These are phyloP conservation scores for Streptopelia turtur DNA, from an alignment of 2,797 vertebrate species.

Conservation along the genomic window DNA sequence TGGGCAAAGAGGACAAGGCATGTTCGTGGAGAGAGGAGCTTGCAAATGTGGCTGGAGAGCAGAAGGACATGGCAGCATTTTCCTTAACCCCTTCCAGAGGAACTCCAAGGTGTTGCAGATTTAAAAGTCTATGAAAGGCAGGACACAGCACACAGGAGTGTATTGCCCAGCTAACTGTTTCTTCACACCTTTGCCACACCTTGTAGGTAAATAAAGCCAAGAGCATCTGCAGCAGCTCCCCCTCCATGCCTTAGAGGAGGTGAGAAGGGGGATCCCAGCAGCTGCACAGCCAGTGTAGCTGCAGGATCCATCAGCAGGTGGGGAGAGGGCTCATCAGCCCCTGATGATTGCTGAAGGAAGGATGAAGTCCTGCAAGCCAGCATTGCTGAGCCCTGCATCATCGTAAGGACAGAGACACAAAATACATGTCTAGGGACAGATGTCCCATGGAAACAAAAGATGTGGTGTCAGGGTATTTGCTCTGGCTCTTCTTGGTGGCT, in stretches of 20 bases:
- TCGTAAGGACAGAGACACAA: not conserved
- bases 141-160: not conserved
- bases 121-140: not conserved
- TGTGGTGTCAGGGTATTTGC: not conserved
- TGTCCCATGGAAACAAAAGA: not conserved
- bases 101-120: not conserved
- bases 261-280: not conserved
- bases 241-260: not conserved
- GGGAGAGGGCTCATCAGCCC: not conserved
- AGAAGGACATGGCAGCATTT: rapidly evolving
- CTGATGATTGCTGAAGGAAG: not conserved
- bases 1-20: not conserved
- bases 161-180: not conserved
- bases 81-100: not conserved
- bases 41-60: not conserved
- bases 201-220: not conserved
- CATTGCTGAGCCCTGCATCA: not conserved
- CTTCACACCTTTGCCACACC: not conserved
- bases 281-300: not conserved
- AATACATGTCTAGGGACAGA: not conserved
- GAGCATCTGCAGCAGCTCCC: not conserved
- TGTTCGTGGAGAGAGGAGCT: not conserved
- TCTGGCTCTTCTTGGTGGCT: not conserved
- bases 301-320: not conserved
- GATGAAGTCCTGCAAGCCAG: not conserved